Evolutionary conservation across 1,140 invertebrate genomes (phyloP), one percentile per base, ranked within the genome.

Genomic region (Planococcus citri): DNA sequence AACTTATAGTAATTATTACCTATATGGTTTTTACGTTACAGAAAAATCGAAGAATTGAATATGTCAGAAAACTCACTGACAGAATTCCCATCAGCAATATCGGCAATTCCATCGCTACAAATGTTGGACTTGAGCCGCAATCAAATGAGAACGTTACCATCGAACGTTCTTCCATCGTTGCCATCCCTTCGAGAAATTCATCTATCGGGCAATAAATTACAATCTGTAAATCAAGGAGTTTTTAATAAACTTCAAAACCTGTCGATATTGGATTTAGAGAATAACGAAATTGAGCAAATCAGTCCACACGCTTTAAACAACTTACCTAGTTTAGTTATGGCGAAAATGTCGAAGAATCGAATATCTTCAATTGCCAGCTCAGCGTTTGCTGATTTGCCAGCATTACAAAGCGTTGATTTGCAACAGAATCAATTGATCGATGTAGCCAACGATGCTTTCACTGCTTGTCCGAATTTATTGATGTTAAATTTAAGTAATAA

Each of bases 401-500:
- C 85, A 29, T 79, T 94, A 12, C 84, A 88, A 77, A 83, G 79
- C 41, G 81, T 89, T 0, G 89, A 93, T 76, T 78, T 94, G 37
- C 90, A 93, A 79, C 86, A 92, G 74, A 94, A 94, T 77, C 81
- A 84, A 64, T 76, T 91, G 29, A 80, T 78, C 70, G 84, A 84
- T 72, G 85, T 94, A 60, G 86, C 88, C 0, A 82, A 81, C n/a
- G 84, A 86, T 73, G 89, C 89, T 0, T 93, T 94, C 76, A 83
- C 87, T 71, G 85, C 87, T 73, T 84, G 88, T 17, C 88, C 89
- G 8, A 85, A 89, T 60, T 77, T 92, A 60, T 82, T 92, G 24
- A 87, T 91, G 76, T 78, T 94, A 10, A 93, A 93, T 82, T 76
- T 93, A 67, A 92, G 90, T 74, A 82, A 86, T 73, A 92, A 92